These are phyloP conservation scores for Cyanistes caeruleus DNA, from an alignment of 2,113 vertebrate genomes.

Conservation along the genomic window DNA sequence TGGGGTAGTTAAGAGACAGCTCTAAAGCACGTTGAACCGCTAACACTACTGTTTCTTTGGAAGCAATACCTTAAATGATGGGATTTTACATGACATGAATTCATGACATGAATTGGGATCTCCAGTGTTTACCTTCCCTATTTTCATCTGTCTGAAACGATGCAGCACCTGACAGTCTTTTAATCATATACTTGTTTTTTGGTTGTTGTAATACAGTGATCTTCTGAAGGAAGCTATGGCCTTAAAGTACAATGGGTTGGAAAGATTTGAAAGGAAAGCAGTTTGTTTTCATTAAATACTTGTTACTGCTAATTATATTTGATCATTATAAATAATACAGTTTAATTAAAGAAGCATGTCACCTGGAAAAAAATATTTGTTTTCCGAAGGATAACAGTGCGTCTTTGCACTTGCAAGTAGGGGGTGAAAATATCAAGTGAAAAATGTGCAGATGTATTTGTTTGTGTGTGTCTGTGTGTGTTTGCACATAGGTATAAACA, in stretches of 20 bases:
- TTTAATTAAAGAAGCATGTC: conserved; percentile 75
- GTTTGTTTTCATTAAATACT: conserved; percentile 79
- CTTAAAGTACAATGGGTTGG: conserved; percentile 48
- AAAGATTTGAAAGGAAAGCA: conserved; percentile 66
- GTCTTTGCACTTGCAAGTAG: conserved; percentile 60
- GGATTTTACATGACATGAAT: neutral
- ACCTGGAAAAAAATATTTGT: conserved; percentile 70
- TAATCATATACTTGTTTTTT: conserved; percentile 22
- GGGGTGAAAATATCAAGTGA: neutral
- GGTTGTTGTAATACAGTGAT: neutral
- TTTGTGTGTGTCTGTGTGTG: neutral
- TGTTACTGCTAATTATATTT: conserved; percentile 75
- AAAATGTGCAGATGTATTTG: conserved; percentile 20
- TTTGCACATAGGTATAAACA: neutral
- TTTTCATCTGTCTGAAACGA: neutral
- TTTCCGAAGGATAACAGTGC: conserved; percentile 65
- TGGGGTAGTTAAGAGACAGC: conserved; percentile 2
- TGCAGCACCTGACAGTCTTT: neutral
- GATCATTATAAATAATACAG: conserved; percentile 72
- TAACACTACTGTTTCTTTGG: neutral
- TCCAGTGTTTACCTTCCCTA: neutral
- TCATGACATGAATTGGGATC: neutral
- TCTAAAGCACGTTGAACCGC: conserved; percentile 7
- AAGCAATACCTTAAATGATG: conserved; percentile 1
- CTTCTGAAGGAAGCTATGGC: conserved; percentile 35